phyloP scores from a whole-genome alignment of 2,888 invertebrate species.

The Sussaba pulchella region DNA sequence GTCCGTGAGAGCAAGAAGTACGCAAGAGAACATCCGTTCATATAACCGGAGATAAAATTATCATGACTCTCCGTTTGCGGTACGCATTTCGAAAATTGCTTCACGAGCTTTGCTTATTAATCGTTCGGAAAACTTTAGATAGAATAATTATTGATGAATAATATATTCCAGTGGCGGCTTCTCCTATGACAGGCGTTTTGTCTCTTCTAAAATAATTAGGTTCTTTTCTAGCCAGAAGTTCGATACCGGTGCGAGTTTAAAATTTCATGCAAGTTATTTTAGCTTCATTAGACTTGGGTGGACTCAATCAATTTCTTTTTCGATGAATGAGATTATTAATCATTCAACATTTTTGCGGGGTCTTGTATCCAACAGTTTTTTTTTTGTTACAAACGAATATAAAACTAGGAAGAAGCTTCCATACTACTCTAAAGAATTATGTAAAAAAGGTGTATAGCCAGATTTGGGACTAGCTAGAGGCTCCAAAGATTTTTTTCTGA shows the following conservation, averaged over 20 bases:
- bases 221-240: slow-evolving; percentile 28
- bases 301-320: too few relatives aligned
- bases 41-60: slow-evolving; percentile 34
- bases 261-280: not conserved
- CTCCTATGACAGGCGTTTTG: slow-evolving; percentile 60
- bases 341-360: too few relatives aligned
- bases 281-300: too few relatives aligned
- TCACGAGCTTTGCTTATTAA: slow-evolving; percentile 34
- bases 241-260: slow-evolving; percentile 1
- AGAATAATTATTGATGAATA: slow-evolving; percentile 55
- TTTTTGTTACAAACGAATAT: too few relatives aligned
- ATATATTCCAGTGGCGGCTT: slow-evolving; percentile 47
- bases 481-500: too few relatives aligned
- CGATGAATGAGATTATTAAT: too few relatives aligned
- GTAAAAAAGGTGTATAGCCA: too few relatives aligned
- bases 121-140: slow-evolving; percentile 40
- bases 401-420: too few relatives aligned
- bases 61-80: slow-evolving; percentile 22
- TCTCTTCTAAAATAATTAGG: slow-evolving; percentile 59
- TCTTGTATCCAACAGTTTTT: too few relatives aligned
- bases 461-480: too few relatives aligned
- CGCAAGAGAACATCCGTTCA: not conserved
- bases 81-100: slow-evolving; percentile 59
- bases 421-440: too few relatives aligned
- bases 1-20: not conserved